Base-by-base conservation (phyloP, 2,113 vertebrate genomes). In the Menura novaehollandiae region DNA sequence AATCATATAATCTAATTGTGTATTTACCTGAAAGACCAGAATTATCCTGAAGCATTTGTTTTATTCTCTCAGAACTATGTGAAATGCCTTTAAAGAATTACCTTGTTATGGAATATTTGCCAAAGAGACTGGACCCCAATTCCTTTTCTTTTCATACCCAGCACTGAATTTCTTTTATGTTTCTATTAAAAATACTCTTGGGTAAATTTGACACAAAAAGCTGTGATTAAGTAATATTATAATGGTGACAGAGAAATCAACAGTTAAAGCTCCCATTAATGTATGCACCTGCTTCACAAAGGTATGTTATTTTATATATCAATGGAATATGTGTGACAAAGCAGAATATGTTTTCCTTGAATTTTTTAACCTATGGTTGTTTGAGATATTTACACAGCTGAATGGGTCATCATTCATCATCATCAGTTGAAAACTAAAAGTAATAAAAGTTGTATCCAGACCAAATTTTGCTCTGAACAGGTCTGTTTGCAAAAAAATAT, bases 131-230 rank as follows among this genome's bases (percentile, higher is more conserved):
- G 88, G 95, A 97, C 93, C 77, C 69, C 44, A 64, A 18, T 92
- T 93, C 63, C 21, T 86, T 91, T 91, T 84, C 87, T 92, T 92
- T 96, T 92, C 67, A 91, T 84, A 88, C 11, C 24, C 28, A 63
- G 30, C 44, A 62, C 1, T 82, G 69, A 95, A 78, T 55, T 68
- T 89, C 95, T 82, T 75, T 91, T 82, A 89, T 79, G 71, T 67
- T 84, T 74, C 76, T 90, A 88, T 82, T 74, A 95, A 96, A 93
- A 94, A 96, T 85, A 79, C 91, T 88, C 89, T 95, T 91, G 92
- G 94, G 95, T 96, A 95, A 86, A 95, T 93, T 96, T 94, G 72
- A 88, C 66, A 88, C 73, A 93, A 97, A 97, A 95, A 91, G 64
- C 71, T 79, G 59, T 88, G 94, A 94, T 93, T 95, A 93, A 96